Conservation (phyloP, 2,113 vertebrate species). For the Aix galericulata region DNA sequence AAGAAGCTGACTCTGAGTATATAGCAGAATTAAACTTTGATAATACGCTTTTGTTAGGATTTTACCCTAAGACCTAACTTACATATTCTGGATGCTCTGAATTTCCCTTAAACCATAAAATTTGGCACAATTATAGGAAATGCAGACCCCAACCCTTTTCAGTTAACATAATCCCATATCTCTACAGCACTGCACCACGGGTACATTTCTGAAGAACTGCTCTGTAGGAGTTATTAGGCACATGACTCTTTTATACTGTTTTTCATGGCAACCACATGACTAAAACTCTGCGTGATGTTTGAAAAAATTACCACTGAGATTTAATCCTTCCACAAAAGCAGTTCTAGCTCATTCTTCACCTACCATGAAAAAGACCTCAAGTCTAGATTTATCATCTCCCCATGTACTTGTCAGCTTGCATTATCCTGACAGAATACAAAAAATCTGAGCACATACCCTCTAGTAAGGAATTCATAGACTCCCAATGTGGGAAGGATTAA, state of each 20-base stretch:
- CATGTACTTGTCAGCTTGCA: background rate
- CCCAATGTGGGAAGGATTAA: background rate
- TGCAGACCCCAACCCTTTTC: background rate
- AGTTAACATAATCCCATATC: background rate
- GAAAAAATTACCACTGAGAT: conserved; percentile 6
- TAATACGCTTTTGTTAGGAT: background rate
- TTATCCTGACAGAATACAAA: conserved; percentile 10
- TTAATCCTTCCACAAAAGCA: background rate
- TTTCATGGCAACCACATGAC: background rate
- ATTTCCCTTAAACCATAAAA: background rate
- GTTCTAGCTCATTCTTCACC: conserved; percentile 29
- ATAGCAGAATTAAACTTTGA: background rate
- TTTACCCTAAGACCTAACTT: background rate
- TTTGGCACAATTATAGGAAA: background rate
- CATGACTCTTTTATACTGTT: background rate
- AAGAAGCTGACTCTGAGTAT: background rate
- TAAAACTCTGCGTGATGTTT: background rate
- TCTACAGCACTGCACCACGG: background rate
- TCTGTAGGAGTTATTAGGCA: background rate
- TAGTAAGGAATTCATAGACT: conserved; percentile 7
- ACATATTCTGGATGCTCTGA: background rate
- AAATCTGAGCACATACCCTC: background rate
- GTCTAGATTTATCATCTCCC: conserved; percentile 24
- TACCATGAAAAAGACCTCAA: conserved; percentile 27
- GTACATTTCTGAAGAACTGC: background rate